Evolutionary conservation across 1,140 invertebrate species (phyloP).

Genomic region (Coenobita brevimanus): DNA sequence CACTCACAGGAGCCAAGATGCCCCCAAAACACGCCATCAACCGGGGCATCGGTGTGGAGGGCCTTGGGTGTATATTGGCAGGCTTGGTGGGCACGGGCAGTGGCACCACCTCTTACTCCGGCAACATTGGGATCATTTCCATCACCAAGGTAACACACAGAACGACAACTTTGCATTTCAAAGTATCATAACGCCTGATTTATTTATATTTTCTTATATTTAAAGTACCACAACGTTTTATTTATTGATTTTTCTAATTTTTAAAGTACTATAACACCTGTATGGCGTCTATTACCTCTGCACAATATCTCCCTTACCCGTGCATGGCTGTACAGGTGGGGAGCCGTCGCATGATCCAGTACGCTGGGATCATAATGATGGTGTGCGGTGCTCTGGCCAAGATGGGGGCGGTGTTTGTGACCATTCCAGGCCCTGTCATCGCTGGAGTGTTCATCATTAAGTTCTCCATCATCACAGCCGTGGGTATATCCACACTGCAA

Average conservation of each 20-base stretch:
- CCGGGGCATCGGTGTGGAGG: constrained; percentile 88
- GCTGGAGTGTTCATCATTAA: constrained; percentile 91
- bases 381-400: constrained; percentile 87
- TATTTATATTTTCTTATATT: no score
- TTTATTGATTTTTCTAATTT: no score
- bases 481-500: constrained; percentile 74
- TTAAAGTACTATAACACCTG: no score
- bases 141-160: no score
- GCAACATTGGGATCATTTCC: constrained; percentile 93
- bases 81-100: constrained; percentile 88
- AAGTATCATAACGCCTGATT: no score
- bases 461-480: constrained; percentile 89
- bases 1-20: constrained; percentile 80
- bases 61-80: constrained; percentile 86
- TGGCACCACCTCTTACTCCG: constrained; percentile 91
- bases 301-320: no score
- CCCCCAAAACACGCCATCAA: constrained; percentile 91
- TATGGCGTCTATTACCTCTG: no score
- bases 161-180: no score
- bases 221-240: no score
- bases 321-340: no score
- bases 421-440: constrained; percentile 90
- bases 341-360: constrained; percentile 87
- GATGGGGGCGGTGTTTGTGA: constrained; percentile 89
- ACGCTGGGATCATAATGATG: constrained; percentile 85